Percentiles rank a stretch among this genome's conserved stretches.
Conservation (phyloP, 2,113 vertebrate genomes). For the Megaceryle torquata region DNA sequence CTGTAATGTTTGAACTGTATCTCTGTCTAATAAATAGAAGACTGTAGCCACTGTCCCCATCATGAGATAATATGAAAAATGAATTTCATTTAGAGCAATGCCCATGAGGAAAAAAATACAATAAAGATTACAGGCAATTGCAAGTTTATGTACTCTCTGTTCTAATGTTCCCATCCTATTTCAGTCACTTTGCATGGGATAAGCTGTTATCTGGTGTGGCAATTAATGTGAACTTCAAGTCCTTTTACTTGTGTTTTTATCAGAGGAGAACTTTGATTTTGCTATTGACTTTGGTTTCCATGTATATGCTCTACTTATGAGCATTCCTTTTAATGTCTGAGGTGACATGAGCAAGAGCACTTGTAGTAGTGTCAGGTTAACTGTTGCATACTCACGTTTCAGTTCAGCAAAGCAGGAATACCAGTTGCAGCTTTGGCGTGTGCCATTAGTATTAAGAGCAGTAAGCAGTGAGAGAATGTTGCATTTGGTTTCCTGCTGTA, state of each 20-base stretch:
- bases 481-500: not conserved
- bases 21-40: not conserved
- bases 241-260: not conserved
- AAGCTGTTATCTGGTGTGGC: not conserved
- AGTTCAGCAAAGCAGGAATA: not conserved
- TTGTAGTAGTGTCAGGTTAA: too few relatives aligned
- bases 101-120: not conserved
- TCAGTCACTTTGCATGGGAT: not conserved
- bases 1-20: not conserved
- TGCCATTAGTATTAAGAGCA: not conserved
- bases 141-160: not conserved
- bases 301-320: not conserved
- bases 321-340: not conserved
- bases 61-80: not conserved
- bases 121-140: not conserved
- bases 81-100: not conserved
- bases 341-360: not conserved
- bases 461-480: not conserved
- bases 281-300: not conserved
- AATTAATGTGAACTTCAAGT: not conserved
- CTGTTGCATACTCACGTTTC: not conserved
- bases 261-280: not conserved
- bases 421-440: not conserved
- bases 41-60: not conserved
- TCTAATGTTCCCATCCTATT: not conserved